These are phyloP conservation scores for Amiota minor DNA, from an alignment of 2,888 invertebrate genomes.

Conservation along the genomic window DNA sequence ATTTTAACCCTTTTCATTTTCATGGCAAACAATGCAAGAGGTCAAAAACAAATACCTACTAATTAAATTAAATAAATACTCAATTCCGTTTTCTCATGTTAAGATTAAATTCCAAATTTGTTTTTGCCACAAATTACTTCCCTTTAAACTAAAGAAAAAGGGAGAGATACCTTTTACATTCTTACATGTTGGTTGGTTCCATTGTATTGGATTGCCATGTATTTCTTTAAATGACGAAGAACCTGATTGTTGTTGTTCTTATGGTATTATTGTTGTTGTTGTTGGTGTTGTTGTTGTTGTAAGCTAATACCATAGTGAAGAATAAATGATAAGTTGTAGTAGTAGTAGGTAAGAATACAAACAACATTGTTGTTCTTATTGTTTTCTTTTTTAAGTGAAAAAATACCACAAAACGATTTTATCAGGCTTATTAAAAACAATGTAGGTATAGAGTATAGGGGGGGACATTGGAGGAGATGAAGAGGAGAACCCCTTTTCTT, in stretches of 20 bases:
- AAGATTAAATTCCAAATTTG: slow-evolving; percentile 62
- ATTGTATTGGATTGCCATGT: too few relatives aligned
- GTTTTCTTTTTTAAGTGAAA: not conserved
- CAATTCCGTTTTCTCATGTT: slow-evolving; percentile 24
- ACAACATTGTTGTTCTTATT: not conserved
- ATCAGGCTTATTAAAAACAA: slow-evolving; percentile 24
- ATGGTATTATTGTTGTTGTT: not conserved
- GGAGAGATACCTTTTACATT: too few relatives aligned
- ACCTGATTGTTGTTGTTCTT: not conserved
- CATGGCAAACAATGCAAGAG: too few relatives aligned
- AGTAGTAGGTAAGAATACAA: not conserved
- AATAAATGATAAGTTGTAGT: too few relatives aligned
- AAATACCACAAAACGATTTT: slow-evolving; percentile 21
- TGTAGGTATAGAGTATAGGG: too few relatives aligned
- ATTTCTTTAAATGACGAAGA: too few relatives aligned
- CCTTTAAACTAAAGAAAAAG: too few relatives aligned
- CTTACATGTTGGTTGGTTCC: too few relatives aligned
- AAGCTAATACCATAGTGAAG: not conserved
- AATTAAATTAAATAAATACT: slow-evolving; percentile 25
- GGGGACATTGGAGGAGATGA: too few relatives aligned
- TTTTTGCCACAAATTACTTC: slow-evolving; percentile 33
- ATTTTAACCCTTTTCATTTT: too few relatives aligned
- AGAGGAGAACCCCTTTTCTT: too few relatives aligned
- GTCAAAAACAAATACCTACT: too few relatives aligned
- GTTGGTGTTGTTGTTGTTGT: slow-evolving; percentile 43